phyloP scores from a whole-genome alignment of 64 coral and sea anemone species.

The Montipora capricornis region DNA sequence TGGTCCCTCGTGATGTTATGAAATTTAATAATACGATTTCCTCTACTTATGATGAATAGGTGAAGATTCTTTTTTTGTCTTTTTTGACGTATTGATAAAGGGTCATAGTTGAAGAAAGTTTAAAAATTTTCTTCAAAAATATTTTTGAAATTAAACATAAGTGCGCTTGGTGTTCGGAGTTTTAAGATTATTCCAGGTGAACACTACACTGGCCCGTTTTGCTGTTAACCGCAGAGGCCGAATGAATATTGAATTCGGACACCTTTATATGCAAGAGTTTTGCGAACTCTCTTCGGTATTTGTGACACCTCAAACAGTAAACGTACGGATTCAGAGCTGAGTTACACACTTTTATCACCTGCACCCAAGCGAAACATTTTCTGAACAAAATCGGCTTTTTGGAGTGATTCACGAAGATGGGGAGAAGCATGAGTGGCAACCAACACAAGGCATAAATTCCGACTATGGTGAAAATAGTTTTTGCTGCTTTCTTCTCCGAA shows the following conservation, averaged over 20 bases:
- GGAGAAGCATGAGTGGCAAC: not conserved
- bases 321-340: slow-evolving; percentile 30
- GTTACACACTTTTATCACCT: not conserved
- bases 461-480: not conserved
- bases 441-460: slow-evolving; percentile 12
- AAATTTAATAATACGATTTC: too few species aligned
- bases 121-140: too few species aligned
- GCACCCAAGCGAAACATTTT: not conserved
- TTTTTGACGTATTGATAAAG: too few species aligned
- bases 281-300: slow-evolving; percentile 13
- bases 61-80: too few species aligned
- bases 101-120: too few species aligned
- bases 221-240: not conserved
- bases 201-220: too few species aligned
- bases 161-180: too few species aligned
- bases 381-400: not conserved
- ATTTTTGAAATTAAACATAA: too few species aligned
- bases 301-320: slow-evolving; percentile 4
- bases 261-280: slow-evolving; percentile 5
- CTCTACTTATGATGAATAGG: too few species aligned
- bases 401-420: not conserved
- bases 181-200: too few species aligned
- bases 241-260: not conserved
- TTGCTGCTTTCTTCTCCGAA: slow-evolving; percentile 8
- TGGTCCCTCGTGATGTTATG: too few species aligned